Base-by-base conservation (phyloP, 2,888 invertebrate genomes). In the Boloria selene region DNA sequence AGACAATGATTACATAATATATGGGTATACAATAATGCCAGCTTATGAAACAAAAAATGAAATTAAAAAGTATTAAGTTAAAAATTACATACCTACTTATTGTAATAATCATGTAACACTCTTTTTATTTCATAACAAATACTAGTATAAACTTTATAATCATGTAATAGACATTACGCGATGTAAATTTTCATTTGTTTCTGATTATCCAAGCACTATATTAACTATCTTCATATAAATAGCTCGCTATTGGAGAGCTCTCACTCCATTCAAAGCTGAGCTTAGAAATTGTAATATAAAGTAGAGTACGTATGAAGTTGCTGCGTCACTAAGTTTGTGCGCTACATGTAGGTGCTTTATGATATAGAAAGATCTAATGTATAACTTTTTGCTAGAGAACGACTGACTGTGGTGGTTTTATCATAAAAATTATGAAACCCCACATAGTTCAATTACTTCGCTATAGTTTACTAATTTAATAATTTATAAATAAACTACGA, bases 221-320 rank as follows among this genome's bases (percentile, higher is more conserved):
- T 26, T 50, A 60, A 59, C 62, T 70, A 67, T 65, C 60, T 65
- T 51, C 61, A 55, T 69, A 70, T 72, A 72, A 69, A 72, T 72
- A 72, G 56, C 54, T 58, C 31, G 52, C 68, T 56, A 53, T 64
- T 65, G 64, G 53, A 70, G 66, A 70, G 68, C 70, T 69, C 67
- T 69, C 70, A 62, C 70, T 70, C 67, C 69, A 73, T 73, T 70
- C 66, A 71, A 70, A 71, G 61, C 67, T 64, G 59, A 51, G 61
- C 69, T 64, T 16, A 52, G 70, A 64, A 60, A 65, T 67, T 70
- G 68, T 70, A 69, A 69, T 69, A 69, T 65, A 72, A 66, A 66
- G 64, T 70, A 45, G 65, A 50, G 61, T 67, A 65, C 60, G 65
- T 70, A 54, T 53, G 59, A 50, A 64, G 65, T 65, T 60, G 56